A percentile compares a stretch with the other conserved stretches of the same genome.
Evolutionary conservation across 2,113 vertebrate species (phyloP).

Genomic region (Excalfactoria chinensis): DNA sequence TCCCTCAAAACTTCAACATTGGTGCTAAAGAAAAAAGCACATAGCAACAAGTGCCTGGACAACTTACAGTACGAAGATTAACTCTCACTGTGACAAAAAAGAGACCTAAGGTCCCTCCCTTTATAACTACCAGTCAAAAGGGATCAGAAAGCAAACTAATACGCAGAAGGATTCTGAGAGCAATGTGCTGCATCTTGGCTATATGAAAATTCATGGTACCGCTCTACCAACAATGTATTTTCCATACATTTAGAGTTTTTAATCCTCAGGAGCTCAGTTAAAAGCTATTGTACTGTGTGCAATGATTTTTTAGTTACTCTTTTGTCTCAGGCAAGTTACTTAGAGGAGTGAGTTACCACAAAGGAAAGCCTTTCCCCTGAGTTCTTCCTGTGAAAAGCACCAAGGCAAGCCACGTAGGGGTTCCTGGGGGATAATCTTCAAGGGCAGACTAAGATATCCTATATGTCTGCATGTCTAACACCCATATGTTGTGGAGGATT

Average conservation of each 20-base stretch:
- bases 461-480: not conserved
- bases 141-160: not conserved
- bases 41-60: not conserved
- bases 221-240: not conserved
- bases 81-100: not conserved
- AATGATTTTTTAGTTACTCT: not conserved
- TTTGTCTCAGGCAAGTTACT: not conserved
- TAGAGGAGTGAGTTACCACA: not conserved
- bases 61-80: not conserved
- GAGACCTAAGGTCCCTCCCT: not conserved
- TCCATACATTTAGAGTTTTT: not conserved
- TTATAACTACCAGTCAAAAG: not conserved
- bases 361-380: not conserved
- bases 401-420: not conserved
- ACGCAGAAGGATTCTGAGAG: not conserved
- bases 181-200: not conserved
- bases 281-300: not conserved
- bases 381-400: not conserved
- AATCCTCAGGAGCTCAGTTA: not conserved
- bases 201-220: not conserved
- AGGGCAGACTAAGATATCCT: not conserved
- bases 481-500: not conserved
- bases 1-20: not conserved
- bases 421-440: not conserved
- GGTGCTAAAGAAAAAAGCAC: constrained; percentile 12